These are phyloP conservation scores for Natrix natrix DNA, from an alignment of 2,797 vertebrate genomes.

Conservation along the genomic window DNA sequence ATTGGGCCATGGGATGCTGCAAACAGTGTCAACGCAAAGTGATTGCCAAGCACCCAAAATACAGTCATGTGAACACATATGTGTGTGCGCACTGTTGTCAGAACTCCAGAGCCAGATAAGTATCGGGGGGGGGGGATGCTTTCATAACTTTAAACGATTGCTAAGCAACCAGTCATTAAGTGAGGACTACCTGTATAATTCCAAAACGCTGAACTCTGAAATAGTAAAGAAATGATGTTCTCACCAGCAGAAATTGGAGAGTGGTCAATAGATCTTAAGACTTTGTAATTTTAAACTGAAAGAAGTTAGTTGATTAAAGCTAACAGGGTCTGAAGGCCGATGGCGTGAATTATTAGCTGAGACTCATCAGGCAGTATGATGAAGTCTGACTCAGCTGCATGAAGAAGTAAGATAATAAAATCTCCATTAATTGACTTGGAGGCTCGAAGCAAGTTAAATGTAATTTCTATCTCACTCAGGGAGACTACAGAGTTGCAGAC, in stretches of 20 bases:
- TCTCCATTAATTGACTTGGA: not conserved
- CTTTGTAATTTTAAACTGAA: not conserved
- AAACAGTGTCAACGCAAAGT: not conserved
- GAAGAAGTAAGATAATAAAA: not conserved
- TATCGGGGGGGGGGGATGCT: not conserved
- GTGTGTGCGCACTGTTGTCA: not conserved
- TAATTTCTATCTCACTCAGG: not conserved
- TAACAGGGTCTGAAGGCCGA: not conserved
- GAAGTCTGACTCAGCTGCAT: not conserved
- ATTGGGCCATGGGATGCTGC: not conserved
- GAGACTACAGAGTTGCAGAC: not conserved
- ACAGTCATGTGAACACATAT: not conserved
- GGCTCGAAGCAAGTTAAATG: not conserved
- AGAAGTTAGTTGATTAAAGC: slow-evolving; percentile 12
- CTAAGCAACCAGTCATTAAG: not conserved
- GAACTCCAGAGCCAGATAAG: not conserved
- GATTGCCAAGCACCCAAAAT: not conserved
- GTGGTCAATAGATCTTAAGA: not conserved
- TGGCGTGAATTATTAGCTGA: not conserved
- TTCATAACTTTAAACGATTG: not conserved
- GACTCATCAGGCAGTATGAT: not conserved
- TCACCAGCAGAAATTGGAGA: not conserved
- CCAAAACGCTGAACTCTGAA: not conserved
- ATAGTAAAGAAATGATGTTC: not conserved
- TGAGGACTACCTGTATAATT: not conserved